Conservation (phyloP, 2,888 invertebrate species). For the Noctua janthina region DNA sequence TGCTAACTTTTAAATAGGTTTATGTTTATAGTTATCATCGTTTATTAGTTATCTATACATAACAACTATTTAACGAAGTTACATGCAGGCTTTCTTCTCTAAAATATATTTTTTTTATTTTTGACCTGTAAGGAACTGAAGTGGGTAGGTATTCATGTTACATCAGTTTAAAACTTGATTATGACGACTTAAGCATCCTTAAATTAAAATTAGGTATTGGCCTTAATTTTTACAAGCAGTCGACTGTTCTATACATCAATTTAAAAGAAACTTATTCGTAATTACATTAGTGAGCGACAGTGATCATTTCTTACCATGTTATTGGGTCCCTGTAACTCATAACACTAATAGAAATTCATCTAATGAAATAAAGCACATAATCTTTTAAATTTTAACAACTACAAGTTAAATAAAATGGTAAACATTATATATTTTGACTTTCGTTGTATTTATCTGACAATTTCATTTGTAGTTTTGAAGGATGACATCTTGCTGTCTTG, state of each 20-base stretch:
- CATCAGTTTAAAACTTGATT: not conserved
- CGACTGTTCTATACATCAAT: not conserved
- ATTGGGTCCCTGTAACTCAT: slow-evolving; percentile 11
- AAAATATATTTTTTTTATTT: not conserved
- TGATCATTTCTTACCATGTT: slow-evolving; percentile 45
- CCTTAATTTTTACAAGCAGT: not conserved
- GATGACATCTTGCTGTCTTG: slow-evolving; percentile 17
- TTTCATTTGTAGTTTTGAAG: slow-evolving; percentile 18
- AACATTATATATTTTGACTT: slow-evolving; percentile 51
- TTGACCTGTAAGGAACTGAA: not conserved
- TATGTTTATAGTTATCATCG: not conserved
- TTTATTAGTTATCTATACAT: not conserved
- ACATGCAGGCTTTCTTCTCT: not conserved
- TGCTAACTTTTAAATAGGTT: not conserved
- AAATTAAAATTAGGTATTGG: not conserved
- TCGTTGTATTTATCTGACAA: slow-evolving; percentile 38
- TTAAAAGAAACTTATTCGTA: not conserved
- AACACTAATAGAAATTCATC: slow-evolving; percentile 7
- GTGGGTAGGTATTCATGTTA: slow-evolving; percentile 4
- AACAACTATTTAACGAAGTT: not conserved
- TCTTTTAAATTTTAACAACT: slow-evolving; percentile 8
- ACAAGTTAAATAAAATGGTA: not conserved
- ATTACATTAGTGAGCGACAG: slow-evolving; percentile 22
- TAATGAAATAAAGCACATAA: slow-evolving; percentile 14
- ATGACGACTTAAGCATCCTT: not conserved